Conservation (phyloP, 2,797 vertebrate species). For the Danio choprae region DNA sequence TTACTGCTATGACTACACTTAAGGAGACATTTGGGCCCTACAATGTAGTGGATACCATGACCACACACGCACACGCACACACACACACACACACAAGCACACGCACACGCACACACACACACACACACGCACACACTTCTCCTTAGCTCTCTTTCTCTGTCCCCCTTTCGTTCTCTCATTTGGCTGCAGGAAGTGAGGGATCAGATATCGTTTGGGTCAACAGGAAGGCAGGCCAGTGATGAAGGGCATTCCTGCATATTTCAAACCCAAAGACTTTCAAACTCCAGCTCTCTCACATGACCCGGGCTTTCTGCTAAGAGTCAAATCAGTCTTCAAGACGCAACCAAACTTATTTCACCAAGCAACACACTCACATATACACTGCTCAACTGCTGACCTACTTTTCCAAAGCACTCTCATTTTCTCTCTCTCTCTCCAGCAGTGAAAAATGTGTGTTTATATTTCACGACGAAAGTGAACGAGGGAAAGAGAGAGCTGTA, state of each 20-base stretch:
- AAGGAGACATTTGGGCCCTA: too few species aligned
- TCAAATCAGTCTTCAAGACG: neutral
- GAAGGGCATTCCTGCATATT: constrained; percentile 57
- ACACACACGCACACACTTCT: neutral
- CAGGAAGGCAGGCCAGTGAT: constrained; percentile 59
- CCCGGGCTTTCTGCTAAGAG: neutral
- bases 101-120: constrained; percentile 59
- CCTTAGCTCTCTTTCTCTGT: constrained; percentile 5
- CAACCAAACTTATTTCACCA: constrained; percentile 27
- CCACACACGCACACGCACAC: too few species aligned
- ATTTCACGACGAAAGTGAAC: neutral
- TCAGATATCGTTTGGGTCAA: constrained; percentile 60
- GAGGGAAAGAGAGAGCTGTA: neutral
- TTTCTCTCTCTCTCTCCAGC: constrained; percentile 13
- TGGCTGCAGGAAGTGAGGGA: constrained; percentile 55
- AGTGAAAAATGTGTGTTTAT: constrained; percentile 49
- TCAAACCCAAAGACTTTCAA: constrained; percentile 41
- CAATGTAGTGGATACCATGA: too few species aligned
- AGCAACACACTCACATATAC: constrained; percentile 28
- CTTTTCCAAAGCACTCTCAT: constrained; percentile 61
- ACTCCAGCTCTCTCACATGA: constrained; percentile 38
- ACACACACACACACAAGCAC: too few species aligned
- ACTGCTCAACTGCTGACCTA: constrained; percentile 72
- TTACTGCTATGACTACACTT: too few species aligned
- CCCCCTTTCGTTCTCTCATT: constrained; percentile 34